These are phyloP conservation scores for Beaufortia kweichowensis DNA, from an alignment of 2,113 vertebrate species.

Conservation along the genomic window DNA sequence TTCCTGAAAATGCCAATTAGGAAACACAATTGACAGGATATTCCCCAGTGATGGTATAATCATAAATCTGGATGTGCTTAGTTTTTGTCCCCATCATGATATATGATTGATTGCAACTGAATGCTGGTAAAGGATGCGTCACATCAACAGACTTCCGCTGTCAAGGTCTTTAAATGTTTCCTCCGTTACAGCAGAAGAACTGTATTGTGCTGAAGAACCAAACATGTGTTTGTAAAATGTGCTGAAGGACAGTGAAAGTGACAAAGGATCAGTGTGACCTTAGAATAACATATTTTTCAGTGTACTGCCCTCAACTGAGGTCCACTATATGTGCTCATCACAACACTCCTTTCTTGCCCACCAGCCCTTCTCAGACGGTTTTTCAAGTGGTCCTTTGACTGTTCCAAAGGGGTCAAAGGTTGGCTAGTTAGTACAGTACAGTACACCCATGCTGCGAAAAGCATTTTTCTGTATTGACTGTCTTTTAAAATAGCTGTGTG, in stretches of 20 bases:
- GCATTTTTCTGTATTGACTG: too few species aligned
- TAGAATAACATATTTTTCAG: conserved; percentile 22
- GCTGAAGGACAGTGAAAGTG: background rate
- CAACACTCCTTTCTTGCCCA: conserved; percentile 39
- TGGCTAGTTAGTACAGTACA: background rate
- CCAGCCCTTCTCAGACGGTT: conserved; percentile 13
- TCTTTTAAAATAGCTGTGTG: too few species aligned
- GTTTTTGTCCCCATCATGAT: background rate
- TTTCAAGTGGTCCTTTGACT: background rate
- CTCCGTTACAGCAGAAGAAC: background rate
- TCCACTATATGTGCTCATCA: conserved; percentile 32
- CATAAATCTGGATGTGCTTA: background rate
- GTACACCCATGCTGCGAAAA: background rate
- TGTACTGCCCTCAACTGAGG: conserved; percentile 7
- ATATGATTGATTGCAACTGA: background rate
- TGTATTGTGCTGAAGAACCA: too few species aligned
- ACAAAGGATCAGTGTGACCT: background rate
- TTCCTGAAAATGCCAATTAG: background rate
- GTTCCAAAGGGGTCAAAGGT: background rate
- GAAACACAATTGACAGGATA: background rate
- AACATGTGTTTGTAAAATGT: background rate
- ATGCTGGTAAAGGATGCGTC: background rate
- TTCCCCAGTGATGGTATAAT: background rate
- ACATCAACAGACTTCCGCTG: background rate
- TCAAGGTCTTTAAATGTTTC: conserved; percentile 26